Base-by-base conservation (phyloP, 2,797 vertebrate species). In the Gephyroberyx darwinii region DNA sequence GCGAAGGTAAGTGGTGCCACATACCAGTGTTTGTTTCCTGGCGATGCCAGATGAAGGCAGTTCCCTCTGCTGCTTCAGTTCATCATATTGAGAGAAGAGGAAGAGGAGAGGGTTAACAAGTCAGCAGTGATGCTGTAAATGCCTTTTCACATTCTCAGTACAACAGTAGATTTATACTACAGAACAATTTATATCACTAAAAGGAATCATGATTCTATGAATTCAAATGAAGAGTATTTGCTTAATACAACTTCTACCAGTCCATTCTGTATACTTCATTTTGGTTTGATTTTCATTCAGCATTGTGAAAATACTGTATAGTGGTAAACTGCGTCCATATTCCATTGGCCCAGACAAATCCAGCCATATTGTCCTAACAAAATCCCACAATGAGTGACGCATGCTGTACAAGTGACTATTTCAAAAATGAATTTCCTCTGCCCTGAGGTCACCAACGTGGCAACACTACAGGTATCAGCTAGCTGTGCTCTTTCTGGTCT, bases 11-110 rank as follows among this genome's bases (percentile, higher is more conserved):
- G 55, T 52, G 50, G 31, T 68, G 72, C 26, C 17, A 89, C 86
- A 17, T 90, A 93, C 91, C 90, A 78, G 74, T 57, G 5, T 81
- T 39, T 88, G 84, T n/a, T 51, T 22, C 8, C 12, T 48, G 43
- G 13, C 14, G 2, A 8, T 31, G 22, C 20, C 35, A 19, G 20
- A 16, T 31, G 61, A 33, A 8, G 47, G 33, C 9, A 73, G 60
- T 8, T 35, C 70, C 57, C 67, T 87, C 74, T 82, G 87, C 75
- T 88, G 84, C 51, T n/a, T 73, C 52, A 81, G 60, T 45, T 84
- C 82, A 2, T 69, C 78, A 68, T 58, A 54, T 91, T 93, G 81
- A 62, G 37, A 26, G 13, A 55, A 79, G 55, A 83, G 30, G n/a
- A 75, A 70, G 69, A 85, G 19, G 12, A 78, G 43, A 61, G 10